Conservation (phyloP, 2,797 vertebrate species). For the Gymnothorax reevesii region DNA sequence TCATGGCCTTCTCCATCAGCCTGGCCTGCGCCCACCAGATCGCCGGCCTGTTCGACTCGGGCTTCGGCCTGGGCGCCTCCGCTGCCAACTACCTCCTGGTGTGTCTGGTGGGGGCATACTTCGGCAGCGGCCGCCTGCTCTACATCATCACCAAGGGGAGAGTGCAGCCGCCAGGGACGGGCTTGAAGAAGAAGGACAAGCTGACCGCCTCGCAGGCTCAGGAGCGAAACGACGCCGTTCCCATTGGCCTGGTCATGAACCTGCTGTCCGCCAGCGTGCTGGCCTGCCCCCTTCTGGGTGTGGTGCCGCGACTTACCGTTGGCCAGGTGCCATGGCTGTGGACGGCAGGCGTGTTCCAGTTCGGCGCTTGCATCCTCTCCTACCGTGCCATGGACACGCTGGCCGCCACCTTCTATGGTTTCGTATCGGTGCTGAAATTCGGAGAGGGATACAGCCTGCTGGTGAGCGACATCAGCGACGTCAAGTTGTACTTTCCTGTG, state of each 20-base stretch:
- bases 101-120: slow-evolving; percentile 72
- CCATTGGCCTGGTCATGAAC: slow-evolving; percentile 75
- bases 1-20: slow-evolving; percentile 68
- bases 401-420: slow-evolving; percentile 77
- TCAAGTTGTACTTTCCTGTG: slow-evolving; percentile 58
- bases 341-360: slow-evolving; percentile 79
- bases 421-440: slow-evolving; percentile 77
- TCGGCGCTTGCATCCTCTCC: slow-evolving; percentile 74
- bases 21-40: slow-evolving; percentile 82
- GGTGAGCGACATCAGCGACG: slow-evolving; percentile 56
- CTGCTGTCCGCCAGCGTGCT: slow-evolving; percentile 78
- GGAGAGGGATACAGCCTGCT: slow-evolving; percentile 79
- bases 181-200: slow-evolving; percentile 47
- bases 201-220: slow-evolving; percentile 41
- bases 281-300: slow-evolving; percentile 74
- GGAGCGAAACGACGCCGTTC: slow-evolving; percentile 44
- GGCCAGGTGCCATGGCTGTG: slow-evolving; percentile 86
- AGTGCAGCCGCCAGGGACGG: slow-evolving; percentile 66
- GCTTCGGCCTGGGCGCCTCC: slow-evolving; percentile 72
- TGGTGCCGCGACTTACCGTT: slow-evolving; percentile 67
- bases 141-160: slow-evolving; percentile 62
- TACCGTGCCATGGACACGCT: slow-evolving; percentile 75
- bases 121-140: slow-evolving; percentile 72
- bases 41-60: slow-evolving; percentile 58
- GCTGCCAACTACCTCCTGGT: slow-evolving; percentile 80